Conservation (phyloP, 2,888 invertebrate species). For the Acanthosepion pharaonis region DNA sequence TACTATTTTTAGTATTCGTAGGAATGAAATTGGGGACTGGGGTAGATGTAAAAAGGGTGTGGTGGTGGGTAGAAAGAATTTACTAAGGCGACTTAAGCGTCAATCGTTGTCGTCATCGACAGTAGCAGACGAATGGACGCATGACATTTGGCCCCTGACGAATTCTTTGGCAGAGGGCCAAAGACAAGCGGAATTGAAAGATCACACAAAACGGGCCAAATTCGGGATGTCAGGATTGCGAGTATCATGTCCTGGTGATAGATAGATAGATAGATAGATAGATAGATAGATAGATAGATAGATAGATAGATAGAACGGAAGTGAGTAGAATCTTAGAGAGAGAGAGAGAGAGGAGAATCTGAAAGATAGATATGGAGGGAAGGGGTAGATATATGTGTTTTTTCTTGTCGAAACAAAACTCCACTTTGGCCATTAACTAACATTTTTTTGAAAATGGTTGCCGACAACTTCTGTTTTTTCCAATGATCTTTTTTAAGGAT, state of each 20-base stretch:
- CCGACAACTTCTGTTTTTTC: no score
- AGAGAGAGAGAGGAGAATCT: not conserved
- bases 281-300: not conserved
- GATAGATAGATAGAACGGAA: not conserved
- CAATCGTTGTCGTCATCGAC: not conserved
- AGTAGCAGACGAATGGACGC: not conserved
- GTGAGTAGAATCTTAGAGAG: no score
- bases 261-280: not conserved
- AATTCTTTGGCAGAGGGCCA: not conserved
- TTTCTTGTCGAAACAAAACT: no score
- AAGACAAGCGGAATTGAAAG: not conserved
- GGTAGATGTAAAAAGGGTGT: not conserved
- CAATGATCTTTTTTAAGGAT: no score
- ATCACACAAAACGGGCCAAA: not conserved
- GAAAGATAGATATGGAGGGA: not conserved
- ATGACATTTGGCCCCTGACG: not conserved
- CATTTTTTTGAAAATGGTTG: no score
- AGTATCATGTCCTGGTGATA: not conserved
- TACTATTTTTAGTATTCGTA: no score
- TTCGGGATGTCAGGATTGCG: no score
- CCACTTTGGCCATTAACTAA: no score
- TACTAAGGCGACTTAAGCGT: not conserved
- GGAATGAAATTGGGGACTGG: not conserved
- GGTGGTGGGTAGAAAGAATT: not conserved
- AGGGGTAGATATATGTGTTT: not conserved